A percentile compares a stretch with the other conserved stretches of the same genome.
Conservation (phyloP, 2,797 vertebrate species). For the Clarias laeviceps region DNA sequence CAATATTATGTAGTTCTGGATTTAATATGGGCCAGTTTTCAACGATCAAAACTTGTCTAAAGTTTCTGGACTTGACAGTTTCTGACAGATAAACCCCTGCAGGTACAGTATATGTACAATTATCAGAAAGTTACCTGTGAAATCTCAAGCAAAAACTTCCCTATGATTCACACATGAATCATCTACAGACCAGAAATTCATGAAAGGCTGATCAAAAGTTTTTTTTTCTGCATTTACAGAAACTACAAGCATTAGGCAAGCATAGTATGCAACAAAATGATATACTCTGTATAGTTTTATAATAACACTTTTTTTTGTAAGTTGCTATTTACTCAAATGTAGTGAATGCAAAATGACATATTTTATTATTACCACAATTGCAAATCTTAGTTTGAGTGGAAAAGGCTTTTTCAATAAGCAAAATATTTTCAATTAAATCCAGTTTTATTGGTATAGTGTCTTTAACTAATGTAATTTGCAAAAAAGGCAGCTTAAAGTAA, state of each 20-base stretch:
- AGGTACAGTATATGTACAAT: background rate
- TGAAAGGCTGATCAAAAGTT: background rate
- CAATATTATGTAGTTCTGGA: background rate
- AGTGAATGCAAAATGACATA: background rate
- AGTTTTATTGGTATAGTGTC: too few species aligned
- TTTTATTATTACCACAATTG: background rate
- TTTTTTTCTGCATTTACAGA: background rate
- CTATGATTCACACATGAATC: background rate
- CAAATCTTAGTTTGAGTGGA: background rate
- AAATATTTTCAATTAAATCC: too few species aligned
- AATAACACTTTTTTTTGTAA: background rate
- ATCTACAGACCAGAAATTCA: background rate
- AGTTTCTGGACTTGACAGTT: conserved; percentile 75
- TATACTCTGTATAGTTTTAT: background rate
- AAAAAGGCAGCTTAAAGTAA: too few species aligned
- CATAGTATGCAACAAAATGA: background rate
- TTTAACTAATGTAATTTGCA: too few species aligned
- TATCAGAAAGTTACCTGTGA: background rate
- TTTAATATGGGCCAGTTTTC: conserved; percentile 57
- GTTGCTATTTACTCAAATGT: background rate
- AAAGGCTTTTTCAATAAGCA: background rate
- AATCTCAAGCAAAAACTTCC: background rate
- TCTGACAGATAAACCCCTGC: conserved; percentile 67
- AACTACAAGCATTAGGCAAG: background rate
- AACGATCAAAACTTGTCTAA: conserved; percentile 63